Base-by-base conservation (phyloP, 2,797 vertebrate genomes). In the Sebastes cheni region DNA sequence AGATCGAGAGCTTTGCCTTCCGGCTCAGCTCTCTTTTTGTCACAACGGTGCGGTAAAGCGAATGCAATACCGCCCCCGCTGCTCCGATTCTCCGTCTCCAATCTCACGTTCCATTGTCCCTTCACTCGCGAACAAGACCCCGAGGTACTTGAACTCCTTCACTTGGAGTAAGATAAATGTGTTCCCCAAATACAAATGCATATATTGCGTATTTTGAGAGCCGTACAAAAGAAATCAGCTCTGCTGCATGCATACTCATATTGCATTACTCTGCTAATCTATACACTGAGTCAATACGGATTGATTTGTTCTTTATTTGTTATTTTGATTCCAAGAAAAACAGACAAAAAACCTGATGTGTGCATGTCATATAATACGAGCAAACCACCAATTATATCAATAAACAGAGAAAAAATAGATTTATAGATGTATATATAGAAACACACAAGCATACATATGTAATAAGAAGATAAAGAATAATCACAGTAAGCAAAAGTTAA, bases 291-390 rank as follows among this genome's bases (percentile, higher is more conserved):
- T 59, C 60, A 67, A 20, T 14, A 27, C 2, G 13, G 23, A 16
- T 77, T 59, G 58, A 27, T 76, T 72, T 67, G 8, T 18, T 46
- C 12, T 82, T 79, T 71, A 82, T 79, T 81, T 39, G 5, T 39
- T 58, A 29, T 75, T 77, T 78, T 67, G 29, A 70, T 83, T 81
- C n/a, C 70, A 71, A 79, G 25, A 71, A 76, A 75, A 77, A 77
- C 36, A 18, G 5, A 72, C 64, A 60, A 56, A 75, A 77, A 60
- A 9, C 18, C 64, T 27, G 30, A 50, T 77, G 23, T 67, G 30
- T 80, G 23, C 23, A 75, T 62, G 58, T 69, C 23, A 77, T 34
- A 64, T 22, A 81, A 30, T 39, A 70, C 29, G 30, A 42, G 60
- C n/a, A 80, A 73, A 71, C 23, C 29, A 67, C 9, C 5, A n/a